Conservation (phyloP, 2,888 invertebrate genomes). For the Athalia circularis region DNA sequence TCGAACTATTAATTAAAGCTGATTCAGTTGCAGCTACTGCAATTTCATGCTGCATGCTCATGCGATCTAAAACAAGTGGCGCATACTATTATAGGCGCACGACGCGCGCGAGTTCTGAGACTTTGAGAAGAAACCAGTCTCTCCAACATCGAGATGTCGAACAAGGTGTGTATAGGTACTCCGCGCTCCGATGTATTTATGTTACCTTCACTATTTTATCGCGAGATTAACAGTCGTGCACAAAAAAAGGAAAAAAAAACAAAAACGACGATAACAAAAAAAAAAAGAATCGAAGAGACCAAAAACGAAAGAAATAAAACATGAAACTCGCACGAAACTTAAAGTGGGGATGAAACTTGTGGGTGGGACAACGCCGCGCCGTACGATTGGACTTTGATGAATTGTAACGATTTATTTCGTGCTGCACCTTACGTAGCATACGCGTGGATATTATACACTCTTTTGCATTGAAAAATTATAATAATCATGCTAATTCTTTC, state of each 20-base stretch:
- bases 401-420: constrained; percentile 16
- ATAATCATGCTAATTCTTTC: background rate
- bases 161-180: constrained; percentile 25
- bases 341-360: background rate
- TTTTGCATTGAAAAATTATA: background rate
- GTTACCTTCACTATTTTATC: constrained; percentile 40
- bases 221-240: constrained; percentile 40
- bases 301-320: too few species aligned
- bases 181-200: constrained; percentile 30
- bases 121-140: constrained; percentile 36
- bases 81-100: constrained; percentile 39
- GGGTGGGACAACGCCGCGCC: constrained; percentile 31
- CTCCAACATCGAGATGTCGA: constrained; percentile 32
- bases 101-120: constrained; percentile 22
- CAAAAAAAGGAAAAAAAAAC: background rate
- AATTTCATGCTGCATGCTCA: constrained; percentile 37
- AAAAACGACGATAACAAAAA: too few species aligned
- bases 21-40: constrained; percentile 29
- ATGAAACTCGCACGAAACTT: too few species aligned
- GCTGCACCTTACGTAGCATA: background rate
- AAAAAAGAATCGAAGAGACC: too few species aligned
- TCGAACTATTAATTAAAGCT: constrained; percentile 37
- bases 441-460: background rate
- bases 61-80: constrained; percentile 41
- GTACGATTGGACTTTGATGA: constrained; percentile 24